These are phyloP conservation scores for Electrophaes corylata DNA, from an alignment of 2,888 invertebrate species.

Conservation along the genomic window DNA sequence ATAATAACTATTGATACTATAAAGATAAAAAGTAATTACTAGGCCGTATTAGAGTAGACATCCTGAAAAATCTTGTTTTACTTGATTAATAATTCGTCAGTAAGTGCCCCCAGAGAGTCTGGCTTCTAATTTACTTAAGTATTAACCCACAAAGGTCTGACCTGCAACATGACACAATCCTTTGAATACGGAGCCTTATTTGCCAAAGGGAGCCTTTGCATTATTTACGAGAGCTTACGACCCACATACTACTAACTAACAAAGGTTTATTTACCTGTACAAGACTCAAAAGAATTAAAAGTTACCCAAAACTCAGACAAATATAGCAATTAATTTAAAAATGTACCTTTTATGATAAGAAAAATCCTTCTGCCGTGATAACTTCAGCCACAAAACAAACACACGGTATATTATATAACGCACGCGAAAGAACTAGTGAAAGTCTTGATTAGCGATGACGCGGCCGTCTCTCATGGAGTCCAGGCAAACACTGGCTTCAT, in stretches of 20 bases:
- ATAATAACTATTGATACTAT: too few species aligned
- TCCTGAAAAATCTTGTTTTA: too few species aligned
- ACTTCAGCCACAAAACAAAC: conserved; percentile 68
- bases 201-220: conserved; percentile 40
- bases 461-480: conserved; percentile 52
- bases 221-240: conserved; percentile 36
- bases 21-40: too few species aligned
- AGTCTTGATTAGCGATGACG: conserved; percentile 46
- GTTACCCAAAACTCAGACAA: background rate
- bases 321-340: background rate
- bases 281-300: background rate
- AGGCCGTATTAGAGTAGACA: too few species aligned
- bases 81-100: too few species aligned
- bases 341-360: conserved; percentile 34
- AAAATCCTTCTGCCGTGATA: conserved; percentile 34
- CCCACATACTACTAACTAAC: conserved; percentile 26
- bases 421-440: conserved; percentile 66
- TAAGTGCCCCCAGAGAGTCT: conserved; percentile 16
- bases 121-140: conserved; percentile 42
- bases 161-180: conserved; percentile 41
- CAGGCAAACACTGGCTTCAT: conserved; percentile 64
- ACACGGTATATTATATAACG: conserved; percentile 74
- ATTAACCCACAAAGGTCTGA: conserved; percentile 36
- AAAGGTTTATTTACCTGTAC: conserved; percentile 28
- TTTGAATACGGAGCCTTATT: conserved; percentile 37